Conservation (phyloP, 2,888 invertebrate species). For the Epinotia brunnichana region DNA sequence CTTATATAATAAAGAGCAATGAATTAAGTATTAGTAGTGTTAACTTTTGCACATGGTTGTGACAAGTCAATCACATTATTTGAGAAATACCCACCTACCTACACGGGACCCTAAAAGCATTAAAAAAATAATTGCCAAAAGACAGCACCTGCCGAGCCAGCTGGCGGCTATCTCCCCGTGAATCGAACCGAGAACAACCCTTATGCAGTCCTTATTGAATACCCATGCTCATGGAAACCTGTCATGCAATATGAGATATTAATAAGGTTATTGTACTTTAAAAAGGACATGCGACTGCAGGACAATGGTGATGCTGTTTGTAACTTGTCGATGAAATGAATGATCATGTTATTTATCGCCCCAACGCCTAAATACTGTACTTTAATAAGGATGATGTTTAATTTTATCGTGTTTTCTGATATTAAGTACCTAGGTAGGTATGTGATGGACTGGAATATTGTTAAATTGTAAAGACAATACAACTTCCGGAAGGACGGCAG, state of each 20-base stretch:
- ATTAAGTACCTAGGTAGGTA: too few species aligned
- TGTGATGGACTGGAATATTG: too few species aligned
- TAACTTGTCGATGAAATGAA: background rate
- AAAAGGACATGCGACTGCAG: background rate
- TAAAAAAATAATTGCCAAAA: conserved; percentile 44
- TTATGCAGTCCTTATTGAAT: conserved; percentile 52
- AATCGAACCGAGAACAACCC: conserved; percentile 63
- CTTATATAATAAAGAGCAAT: too few species aligned
- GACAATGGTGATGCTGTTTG: background rate
- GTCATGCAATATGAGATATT: conserved; percentile 45
- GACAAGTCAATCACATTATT: too few species aligned
- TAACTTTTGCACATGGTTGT: too few species aligned
- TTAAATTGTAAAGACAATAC: too few species aligned
- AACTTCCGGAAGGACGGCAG: too few species aligned
- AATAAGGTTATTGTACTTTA: conserved; percentile 24
- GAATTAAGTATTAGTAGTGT: too few species aligned
- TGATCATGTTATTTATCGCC: background rate
- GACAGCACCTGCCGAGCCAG: conserved; percentile 56
- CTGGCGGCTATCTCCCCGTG: conserved; percentile 71
- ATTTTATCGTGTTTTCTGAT: too few species aligned
- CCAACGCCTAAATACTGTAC: background rate
- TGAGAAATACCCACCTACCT: too few species aligned
- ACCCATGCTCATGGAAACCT: conserved; percentile 48
- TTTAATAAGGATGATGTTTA: background rate
- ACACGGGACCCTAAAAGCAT: conserved; percentile 26